phyloP scores from a whole-genome alignment of 2,797 vertebrate genomes.

The Esox masquinongy region DNA sequence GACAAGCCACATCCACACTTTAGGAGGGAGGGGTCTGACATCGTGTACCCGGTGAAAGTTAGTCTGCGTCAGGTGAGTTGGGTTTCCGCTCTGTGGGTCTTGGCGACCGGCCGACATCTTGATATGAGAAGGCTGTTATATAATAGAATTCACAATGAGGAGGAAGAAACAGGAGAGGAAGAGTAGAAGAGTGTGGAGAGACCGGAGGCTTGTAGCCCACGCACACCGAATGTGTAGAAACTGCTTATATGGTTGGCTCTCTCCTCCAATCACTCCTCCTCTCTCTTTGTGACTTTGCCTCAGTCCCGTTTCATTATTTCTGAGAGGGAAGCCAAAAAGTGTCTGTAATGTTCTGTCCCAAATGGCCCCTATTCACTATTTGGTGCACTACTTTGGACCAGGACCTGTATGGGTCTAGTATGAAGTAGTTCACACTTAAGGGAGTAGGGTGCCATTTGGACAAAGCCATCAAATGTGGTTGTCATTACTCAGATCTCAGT shows the following conservation, averaged over 20 bases:
- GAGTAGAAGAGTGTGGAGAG: constrained; percentile 52
- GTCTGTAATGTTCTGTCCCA: not conserved
- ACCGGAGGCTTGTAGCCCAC: constrained; percentile 57
- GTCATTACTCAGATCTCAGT: constrained; percentile 1
- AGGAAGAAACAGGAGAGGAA: constrained; percentile 47
- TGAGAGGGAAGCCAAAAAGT: constrained; percentile 3
- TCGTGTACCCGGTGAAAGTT: constrained; percentile 91
- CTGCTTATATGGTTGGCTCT: constrained; percentile 55
- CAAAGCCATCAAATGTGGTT: not conserved
- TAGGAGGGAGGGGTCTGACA: constrained; percentile 94
- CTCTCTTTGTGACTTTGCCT: not conserved
- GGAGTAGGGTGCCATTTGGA: not conserved
- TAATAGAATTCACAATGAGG: constrained; percentile 56
- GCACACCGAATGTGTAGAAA: constrained; percentile 48
- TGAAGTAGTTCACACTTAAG: not conserved
- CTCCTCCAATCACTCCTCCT: constrained; percentile 16
- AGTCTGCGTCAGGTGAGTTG: constrained; percentile 91
- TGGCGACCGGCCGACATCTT: not conserved
- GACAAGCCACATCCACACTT: constrained; percentile 96
- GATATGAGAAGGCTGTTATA: constrained; percentile 42
- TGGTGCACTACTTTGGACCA: not conserved
- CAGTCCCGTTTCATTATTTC: constrained; percentile 8
- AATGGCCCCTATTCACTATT: not conserved
- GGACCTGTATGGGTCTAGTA: not conserved
- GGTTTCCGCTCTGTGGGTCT: constrained; percentile 5